A percentile compares a stretch with the other conserved stretches of the same genome.
Evolutionary conservation across 2,797 vertebrate species (phyloP).

Genomic region (Gambelia wislizenii): DNA sequence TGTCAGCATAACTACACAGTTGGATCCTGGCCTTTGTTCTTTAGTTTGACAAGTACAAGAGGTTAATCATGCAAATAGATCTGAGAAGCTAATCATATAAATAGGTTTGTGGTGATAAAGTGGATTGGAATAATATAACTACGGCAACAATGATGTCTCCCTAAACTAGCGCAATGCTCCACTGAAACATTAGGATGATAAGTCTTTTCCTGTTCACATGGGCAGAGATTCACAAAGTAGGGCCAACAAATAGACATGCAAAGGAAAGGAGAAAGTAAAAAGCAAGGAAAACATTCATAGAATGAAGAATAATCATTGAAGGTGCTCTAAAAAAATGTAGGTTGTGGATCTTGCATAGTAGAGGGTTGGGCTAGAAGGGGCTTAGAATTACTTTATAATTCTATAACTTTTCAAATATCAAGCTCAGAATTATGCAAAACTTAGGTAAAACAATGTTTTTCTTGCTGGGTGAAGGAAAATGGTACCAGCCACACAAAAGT

Average conservation of each 20-base stretch:
- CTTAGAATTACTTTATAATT: too few relatives aligned
- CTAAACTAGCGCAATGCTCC: background rate
- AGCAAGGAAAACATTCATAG: background rate
- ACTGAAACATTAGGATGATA: background rate
- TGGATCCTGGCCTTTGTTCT: background rate
- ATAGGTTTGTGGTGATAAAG: background rate
- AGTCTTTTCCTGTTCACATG: background rate
- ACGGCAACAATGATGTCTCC: background rate
- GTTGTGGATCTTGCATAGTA: too few relatives aligned
- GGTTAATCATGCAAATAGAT: background rate
- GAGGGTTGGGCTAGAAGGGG: too few relatives aligned
- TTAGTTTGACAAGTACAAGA: too few relatives aligned
- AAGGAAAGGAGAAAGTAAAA: background rate
- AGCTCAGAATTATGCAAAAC: background rate
- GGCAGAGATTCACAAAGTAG: background rate
- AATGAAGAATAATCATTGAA: background rate
- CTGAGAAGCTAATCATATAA: background rate
- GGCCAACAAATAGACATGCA: background rate
- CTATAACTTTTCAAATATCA: background rate
- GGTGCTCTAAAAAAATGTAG: background rate
- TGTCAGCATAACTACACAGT: too few relatives aligned
- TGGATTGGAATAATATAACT: background rate
- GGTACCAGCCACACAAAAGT: constrained; percentile 43
- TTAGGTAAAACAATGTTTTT: background rate
- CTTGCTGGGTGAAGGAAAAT: background rate